phyloP scores from a whole-genome alignment of 1,140 invertebrate species.

The Watersipora subatra region DNA sequence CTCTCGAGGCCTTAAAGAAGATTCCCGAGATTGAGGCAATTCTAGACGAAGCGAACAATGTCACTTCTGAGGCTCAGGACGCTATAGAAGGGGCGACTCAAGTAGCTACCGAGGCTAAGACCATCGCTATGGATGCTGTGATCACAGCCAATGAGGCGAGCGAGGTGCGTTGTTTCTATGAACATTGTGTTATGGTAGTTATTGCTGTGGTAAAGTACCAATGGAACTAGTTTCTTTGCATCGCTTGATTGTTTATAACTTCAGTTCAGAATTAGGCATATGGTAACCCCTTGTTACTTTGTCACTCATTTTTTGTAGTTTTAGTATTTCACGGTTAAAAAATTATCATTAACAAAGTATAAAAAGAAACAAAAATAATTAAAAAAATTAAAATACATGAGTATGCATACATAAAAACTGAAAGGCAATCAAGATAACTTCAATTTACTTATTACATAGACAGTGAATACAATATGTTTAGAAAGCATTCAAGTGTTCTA shows the following conservation, averaged over 20 bases:
- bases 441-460: too few relatives aligned
- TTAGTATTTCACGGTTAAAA: background rate
- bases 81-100: constrained; percentile 57
- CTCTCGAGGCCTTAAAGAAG: constrained; percentile 52
- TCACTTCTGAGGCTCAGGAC: constrained; percentile 44
- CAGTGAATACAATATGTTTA: too few relatives aligned
- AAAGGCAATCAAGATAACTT: too few relatives aligned
- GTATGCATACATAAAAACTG: too few relatives aligned
- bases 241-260: background rate
- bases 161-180: constrained; percentile 36
- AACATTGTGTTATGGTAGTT: background rate
- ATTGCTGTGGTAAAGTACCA: background rate
- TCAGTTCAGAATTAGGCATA: background rate
- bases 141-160: constrained; percentile 56
- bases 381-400: too few relatives aligned
- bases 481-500: too few relatives aligned
- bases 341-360: too few relatives aligned
- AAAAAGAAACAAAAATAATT: too few relatives aligned
- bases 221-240: background rate
- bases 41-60: constrained; percentile 51
- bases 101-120: constrained; percentile 60
- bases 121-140: constrained; percentile 63
- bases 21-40: constrained; percentile 49
- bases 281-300: background rate
- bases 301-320: background rate